Base-by-base conservation (phyloP, 1,140 invertebrate species). In the Bursaphelenchus mucronatus region DNA sequence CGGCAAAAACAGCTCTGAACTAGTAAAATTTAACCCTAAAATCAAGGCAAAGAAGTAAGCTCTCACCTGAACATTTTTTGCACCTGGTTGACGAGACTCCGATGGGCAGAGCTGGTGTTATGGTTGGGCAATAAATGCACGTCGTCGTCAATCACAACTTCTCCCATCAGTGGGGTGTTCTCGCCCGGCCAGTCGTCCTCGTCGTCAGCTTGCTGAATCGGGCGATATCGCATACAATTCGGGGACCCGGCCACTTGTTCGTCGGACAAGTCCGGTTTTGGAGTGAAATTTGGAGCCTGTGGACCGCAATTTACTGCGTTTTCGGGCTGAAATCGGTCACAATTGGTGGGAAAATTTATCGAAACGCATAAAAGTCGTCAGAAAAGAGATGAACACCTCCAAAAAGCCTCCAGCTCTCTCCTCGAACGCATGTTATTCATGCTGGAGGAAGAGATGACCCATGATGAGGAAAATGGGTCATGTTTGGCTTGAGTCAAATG, bases 141-240 rank as follows among this genome's bases (percentile, higher is more conserved):
- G 71, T 73, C 63, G 70, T 73, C 71, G 44, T 65, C 71, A n/a
- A 61, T 68, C 17, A 54, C 21, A n/a, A 71, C 17, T 64, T 69
- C 68, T 55, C 72, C 61, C 76, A 76, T 73, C 46, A 66, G 70
- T 61, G 63, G 67, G 17, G 64, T 44, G 44, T 61, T 64, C 46
- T 68, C 67, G 51, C 56, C 57, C 8, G 50, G 47, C 52, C 44
- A 54, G 63, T 68, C 64, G 39, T 64, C 64, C 44, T 63, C 71
- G 70, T 70, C 68, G 46, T 52, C 51, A 19, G 64, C 55, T 39
- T 53, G 44, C 61, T 67, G 43, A 10, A 49, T 59, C 46, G 49
- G 30, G 30, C 30, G 57, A 66, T 69, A 70, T 47, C 69, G 58
- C 68, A 70, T 70, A 70, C 66, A 70, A 56, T 15, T 50, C 15